phyloP scores from a whole-genome alignment of 2,888 invertebrate genomes.

The Eretmocerus hayati region DNA sequence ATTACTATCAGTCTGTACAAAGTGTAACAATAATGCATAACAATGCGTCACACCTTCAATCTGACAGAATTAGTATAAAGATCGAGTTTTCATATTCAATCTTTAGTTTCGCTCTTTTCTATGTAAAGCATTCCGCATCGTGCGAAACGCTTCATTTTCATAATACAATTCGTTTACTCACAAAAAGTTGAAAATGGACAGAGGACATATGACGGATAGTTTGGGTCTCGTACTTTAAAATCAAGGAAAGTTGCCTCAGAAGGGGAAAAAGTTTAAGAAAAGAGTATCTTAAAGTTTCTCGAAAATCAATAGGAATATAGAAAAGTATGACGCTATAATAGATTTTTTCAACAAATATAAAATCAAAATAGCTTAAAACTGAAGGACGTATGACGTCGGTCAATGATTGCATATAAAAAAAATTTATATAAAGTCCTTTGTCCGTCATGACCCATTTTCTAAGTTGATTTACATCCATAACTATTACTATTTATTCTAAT shows the following conservation, averaged over 20 bases:
- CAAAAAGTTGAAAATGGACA: slow-evolving; percentile 15
- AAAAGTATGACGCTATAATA: slow-evolving; percentile 36
- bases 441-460: slow-evolving; percentile 12
- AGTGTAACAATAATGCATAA: slow-evolving; percentile 37
- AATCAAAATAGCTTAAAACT: slow-evolving; percentile 32
- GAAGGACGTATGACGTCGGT: slow-evolving; percentile 17
- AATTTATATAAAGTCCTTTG: slow-evolving; percentile 18
- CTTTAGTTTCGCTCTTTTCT: slow-evolving; percentile 6
- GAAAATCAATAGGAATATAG: slow-evolving; percentile 23
- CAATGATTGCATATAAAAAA: slow-evolving; percentile 14
- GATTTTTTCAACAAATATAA: slow-evolving; percentile 32
- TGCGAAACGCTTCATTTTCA: slow-evolving; percentile 9
- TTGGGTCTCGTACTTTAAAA: slow-evolving; percentile 5
- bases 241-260: slow-evolving; percentile 10
- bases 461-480: slow-evolving; percentile 3
- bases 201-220: slow-evolving; percentile 15
- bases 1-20: slow-evolving; percentile 34
- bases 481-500: slow-evolving; percentile 11
- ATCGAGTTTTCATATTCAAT: slow-evolving; percentile 11
- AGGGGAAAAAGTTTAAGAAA: slow-evolving; percentile 14
- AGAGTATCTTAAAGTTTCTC: slow-evolving; percentile 14
- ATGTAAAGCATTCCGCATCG: slow-evolving; percentile 11
- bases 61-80: slow-evolving; percentile 17
- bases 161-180: slow-evolving; percentile 6
- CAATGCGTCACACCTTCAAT: slow-evolving; percentile 33